Conservation (phyloP, 2,797 vertebrate species). For the Lutjanus argentimaculatus region DNA sequence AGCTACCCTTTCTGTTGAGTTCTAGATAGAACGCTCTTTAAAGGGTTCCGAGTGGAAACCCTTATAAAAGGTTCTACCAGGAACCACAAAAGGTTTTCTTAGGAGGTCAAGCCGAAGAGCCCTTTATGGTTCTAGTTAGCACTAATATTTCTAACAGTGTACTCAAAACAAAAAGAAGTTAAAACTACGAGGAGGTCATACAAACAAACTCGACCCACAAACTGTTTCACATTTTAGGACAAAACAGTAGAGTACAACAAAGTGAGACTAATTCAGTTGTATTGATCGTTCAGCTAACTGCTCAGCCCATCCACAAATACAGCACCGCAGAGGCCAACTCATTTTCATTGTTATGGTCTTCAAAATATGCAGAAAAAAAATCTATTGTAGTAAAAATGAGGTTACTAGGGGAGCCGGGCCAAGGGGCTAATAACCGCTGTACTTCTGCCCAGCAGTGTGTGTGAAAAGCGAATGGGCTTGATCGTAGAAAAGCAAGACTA, state of each 20-base stretch:
- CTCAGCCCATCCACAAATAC: constrained; percentile 42
- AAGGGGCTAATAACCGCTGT: constrained; percentile 58
- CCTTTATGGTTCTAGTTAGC: too few species aligned
- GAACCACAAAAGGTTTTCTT: too few species aligned
- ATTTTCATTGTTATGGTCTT: constrained; percentile 44
- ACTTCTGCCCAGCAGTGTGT: constrained; percentile 42
- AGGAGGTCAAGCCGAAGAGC: too few species aligned
- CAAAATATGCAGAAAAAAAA: constrained; percentile 62
- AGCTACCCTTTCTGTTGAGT: too few species aligned
- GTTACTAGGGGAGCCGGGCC: constrained; percentile 34
- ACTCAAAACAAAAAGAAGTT: constrained; percentile 18
- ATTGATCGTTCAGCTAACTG: constrained; percentile 55
- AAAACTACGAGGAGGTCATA: not conserved
- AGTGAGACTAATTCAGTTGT: constrained; percentile 37
- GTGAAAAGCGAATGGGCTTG: constrained; percentile 48
- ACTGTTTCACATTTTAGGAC: constrained; percentile 27
- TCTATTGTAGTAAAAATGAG: constrained; percentile 53
- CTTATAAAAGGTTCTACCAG: too few species aligned
- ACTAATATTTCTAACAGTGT: not conserved
- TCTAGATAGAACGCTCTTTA: too few species aligned
- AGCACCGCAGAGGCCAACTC: constrained; percentile 32
- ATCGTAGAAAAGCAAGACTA: constrained; percentile 50
- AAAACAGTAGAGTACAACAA: constrained; percentile 17
- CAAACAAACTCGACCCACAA: constrained; percentile 38
- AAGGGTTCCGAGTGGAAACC: too few species aligned